phyloP scores from a whole-genome alignment of 2,888 invertebrate genomes.

The Philereme vetulata region DNA sequence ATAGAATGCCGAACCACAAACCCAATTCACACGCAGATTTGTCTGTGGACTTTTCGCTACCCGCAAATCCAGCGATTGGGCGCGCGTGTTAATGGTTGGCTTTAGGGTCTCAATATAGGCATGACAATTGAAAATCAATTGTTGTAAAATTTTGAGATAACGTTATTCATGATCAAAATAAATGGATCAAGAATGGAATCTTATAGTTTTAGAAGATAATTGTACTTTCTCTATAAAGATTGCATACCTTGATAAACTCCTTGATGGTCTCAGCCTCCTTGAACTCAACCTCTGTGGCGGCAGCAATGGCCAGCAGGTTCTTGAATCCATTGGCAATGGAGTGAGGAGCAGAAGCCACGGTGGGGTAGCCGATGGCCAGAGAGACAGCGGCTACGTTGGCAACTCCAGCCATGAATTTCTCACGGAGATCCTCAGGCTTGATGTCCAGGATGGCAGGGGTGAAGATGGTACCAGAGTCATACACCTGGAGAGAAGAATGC shows the following conservation, averaged over 20 bases:
- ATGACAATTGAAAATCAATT: too few species aligned
- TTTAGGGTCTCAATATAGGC: too few species aligned
- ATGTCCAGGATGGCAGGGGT: slow-evolving; percentile 98
- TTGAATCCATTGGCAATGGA: slow-evolving; percentile 99
- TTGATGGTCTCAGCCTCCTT: slow-evolving; percentile 96
- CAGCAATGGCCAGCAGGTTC: slow-evolving; percentile 98
- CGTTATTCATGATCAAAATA: too few species aligned
- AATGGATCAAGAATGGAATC: too few species aligned
- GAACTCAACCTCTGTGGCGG: slow-evolving; percentile 97
- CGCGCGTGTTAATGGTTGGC: too few species aligned
- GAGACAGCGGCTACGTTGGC: slow-evolving; percentile 97
- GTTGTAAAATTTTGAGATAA: too few species aligned
- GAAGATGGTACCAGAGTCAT: slow-evolving; percentile 99
- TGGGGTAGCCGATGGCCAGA: slow-evolving; percentile 97
- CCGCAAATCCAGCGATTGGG: too few species aligned
- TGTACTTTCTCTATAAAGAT: too few species aligned
- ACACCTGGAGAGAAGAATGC: slow-evolving; percentile 84
- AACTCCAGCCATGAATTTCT: slow-evolving; percentile 96
- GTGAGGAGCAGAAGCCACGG: slow-evolving; percentile 98
- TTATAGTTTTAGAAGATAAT: too few species aligned
- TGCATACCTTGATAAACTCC: slow-evolving; percentile 92
- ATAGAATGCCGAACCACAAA: too few species aligned
- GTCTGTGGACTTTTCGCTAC: too few species aligned
- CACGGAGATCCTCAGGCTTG: slow-evolving; percentile 96
- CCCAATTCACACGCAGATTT: too few species aligned